phyloP scores from a whole-genome alignment of 23 tunicate genomes.

The Oikopleura dioica region DNA sequence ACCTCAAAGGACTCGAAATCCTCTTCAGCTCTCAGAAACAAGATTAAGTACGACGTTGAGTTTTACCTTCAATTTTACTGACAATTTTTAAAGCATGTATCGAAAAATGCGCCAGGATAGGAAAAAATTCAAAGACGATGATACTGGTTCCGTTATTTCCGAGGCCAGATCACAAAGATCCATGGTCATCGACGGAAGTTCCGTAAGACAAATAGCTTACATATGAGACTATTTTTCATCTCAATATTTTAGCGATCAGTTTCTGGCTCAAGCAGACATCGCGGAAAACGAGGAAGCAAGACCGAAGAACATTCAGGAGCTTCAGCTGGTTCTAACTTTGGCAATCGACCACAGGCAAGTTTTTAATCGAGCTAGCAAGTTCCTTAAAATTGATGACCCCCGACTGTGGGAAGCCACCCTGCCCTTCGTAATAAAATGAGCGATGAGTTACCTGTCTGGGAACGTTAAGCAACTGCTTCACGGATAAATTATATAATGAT shows the following conservation, averaged over 20 bases:
- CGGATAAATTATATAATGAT: no score
- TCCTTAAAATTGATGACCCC: no score
- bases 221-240: no score
- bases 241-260: background rate
- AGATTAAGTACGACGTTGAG: conserved; percentile 7
- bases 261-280: no score
- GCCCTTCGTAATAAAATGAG: no score
- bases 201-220: no score
- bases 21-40: background rate
- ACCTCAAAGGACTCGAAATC: conserved; percentile 8
- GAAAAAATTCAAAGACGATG: conserved; percentile 12
- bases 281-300: background rate
- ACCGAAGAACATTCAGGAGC: background rate
- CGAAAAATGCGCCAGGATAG: conserved; percentile 14
- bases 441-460: no score
- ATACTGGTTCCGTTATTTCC: background rate
- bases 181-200: conserved; percentile 11
- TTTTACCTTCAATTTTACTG: no score
- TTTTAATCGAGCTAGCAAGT: no score
- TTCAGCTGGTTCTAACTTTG: conserved; percentile 13
- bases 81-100: no score
- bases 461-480: no score
- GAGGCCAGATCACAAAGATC: conserved; percentile 1
- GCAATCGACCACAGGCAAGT: background rate
- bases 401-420: no score